phyloP scores from a whole-genome alignment of 2,888 invertebrate species.

The Parasteatoda lunata region DNA sequence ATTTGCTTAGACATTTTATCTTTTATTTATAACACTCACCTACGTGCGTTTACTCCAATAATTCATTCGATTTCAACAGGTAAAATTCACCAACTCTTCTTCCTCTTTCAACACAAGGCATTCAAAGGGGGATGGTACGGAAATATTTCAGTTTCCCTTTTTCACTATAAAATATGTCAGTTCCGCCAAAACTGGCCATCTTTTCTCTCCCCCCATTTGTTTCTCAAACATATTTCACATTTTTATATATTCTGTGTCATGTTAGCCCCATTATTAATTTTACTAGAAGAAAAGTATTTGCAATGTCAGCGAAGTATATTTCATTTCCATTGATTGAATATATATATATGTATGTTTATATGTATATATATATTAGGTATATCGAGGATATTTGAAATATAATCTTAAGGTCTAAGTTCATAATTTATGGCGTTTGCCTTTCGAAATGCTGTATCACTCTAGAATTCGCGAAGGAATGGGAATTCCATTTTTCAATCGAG shows the following conservation, averaged over 20 bases:
- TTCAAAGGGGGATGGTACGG: slow-evolving; percentile 31
- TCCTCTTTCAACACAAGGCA: background rate
- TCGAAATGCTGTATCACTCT: slow-evolving; percentile 57
- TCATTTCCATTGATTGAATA: slow-evolving; percentile 55
- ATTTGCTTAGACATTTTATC: too few species aligned
- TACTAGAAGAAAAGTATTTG: slow-evolving; percentile 55
- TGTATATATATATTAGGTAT: background rate
- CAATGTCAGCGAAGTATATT: slow-evolving; percentile 50
- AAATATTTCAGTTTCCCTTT: slow-evolving; percentile 53
- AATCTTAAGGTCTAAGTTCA: slow-evolving; percentile 55
- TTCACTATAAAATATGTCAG: slow-evolving; percentile 56
- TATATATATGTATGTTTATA: slow-evolving; percentile 9
- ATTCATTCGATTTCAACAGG: slow-evolving; percentile 41
- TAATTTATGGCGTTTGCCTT: slow-evolving; percentile 67
- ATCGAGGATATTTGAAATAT: slow-evolving; percentile 50
- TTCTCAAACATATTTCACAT: slow-evolving; percentile 44
- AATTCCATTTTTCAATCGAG: slow-evolving; percentile 58
- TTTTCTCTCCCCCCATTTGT: slow-evolving; percentile 23
- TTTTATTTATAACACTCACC: too few species aligned
- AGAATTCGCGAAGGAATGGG: slow-evolving; percentile 41
- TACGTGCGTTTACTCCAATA: too few species aligned
- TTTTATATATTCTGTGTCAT: slow-evolving; percentile 48
- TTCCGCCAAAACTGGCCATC: slow-evolving; percentile 24
- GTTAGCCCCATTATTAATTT: slow-evolving; percentile 58
- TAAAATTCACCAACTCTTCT: slow-evolving; percentile 33